Conservation (phyloP, 2,888 invertebrate genomes). For the Sceliomorpha sp. region DNA sequence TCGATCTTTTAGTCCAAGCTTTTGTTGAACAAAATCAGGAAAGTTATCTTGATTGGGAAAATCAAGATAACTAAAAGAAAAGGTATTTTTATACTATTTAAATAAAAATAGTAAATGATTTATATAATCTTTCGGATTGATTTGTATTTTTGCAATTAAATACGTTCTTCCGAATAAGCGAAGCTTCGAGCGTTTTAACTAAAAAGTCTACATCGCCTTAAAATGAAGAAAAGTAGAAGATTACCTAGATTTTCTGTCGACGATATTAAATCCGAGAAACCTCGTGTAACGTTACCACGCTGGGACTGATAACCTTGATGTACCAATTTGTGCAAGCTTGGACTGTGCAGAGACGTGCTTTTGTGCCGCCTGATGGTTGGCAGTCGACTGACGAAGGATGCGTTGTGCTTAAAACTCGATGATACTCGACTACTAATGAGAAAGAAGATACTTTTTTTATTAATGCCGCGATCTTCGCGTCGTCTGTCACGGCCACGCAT, state of each 20-base stretch:
- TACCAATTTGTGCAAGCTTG: conserved; percentile 83
- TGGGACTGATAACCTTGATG: conserved; percentile 80
- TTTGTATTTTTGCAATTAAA: too few relatives aligned
- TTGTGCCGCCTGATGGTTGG: conserved; percentile 93
- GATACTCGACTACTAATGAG: conserved; percentile 84
- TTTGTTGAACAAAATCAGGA: too few relatives aligned
- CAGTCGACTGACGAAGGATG: conserved; percentile 94
- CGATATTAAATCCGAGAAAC: conserved; percentile 87
- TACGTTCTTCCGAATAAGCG: too few relatives aligned
- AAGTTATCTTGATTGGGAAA: too few relatives aligned
- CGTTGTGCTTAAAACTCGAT: conserved; percentile 95
- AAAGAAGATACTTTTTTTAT: conserved; percentile 37
- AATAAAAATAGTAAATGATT: too few relatives aligned
- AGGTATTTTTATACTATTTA: too few relatives aligned
- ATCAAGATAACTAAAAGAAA: too few relatives aligned
- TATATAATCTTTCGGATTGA: too few relatives aligned
- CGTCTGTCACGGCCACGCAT: background rate
- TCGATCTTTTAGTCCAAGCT: too few relatives aligned
- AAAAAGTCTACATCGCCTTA: too few relatives aligned
- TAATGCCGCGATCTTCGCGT: conserved; percentile 30
- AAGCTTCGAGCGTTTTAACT: too few relatives aligned
- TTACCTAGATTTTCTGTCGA: conserved; percentile 89
- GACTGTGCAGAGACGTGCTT: conserved; percentile 89
- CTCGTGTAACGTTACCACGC: conserved; percentile 79
- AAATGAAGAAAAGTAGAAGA: conserved; percentile 25